Evolutionary conservation across 2,113 vertebrate genomes (phyloP).

Genomic region (Phrynocephalus versicolor): DNA sequence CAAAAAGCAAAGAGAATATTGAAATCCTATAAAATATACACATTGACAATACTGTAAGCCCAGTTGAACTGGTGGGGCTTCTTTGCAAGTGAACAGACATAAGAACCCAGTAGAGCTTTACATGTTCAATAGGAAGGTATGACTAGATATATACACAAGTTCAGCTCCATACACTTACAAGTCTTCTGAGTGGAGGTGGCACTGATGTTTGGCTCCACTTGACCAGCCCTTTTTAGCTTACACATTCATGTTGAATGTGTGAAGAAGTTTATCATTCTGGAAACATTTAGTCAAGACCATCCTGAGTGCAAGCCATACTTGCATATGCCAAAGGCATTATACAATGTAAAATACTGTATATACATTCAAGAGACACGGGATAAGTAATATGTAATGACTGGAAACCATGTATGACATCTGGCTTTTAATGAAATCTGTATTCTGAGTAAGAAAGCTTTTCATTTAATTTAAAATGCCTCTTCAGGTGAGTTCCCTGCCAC

Average conservation of each 20-base stretch:
- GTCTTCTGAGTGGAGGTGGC: too few relatives aligned
- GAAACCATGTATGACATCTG: neutral
- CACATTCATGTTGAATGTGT: too few relatives aligned
- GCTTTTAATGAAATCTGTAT: neutral
- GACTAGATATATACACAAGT: too few relatives aligned
- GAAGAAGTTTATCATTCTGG: too few relatives aligned
- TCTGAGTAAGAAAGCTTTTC: neutral
- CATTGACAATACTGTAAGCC: neutral
- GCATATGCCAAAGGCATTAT: neutral
- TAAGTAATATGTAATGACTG: neutral
- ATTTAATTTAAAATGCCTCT: conserved; percentile 32
- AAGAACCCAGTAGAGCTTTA: neutral
- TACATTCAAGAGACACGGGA: neutral
- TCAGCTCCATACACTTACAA: too few relatives aligned
- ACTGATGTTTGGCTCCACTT: too few relatives aligned
- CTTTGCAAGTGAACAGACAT: neutral
- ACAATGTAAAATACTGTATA: neutral
- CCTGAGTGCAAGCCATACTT: neutral
- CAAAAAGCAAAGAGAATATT: neutral
- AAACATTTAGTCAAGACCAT: too few relatives aligned
- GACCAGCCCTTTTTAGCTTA: too few relatives aligned
- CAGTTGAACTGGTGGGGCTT: neutral
- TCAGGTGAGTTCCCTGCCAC: conserved; percentile 34
- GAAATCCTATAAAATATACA: neutral
- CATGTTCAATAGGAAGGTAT: neutral